Percentiles rank a stretch among this genome's conserved stretches.
These are phyloP conservation scores for Balearica regulorum DNA, from an alignment of 2,797 vertebrate species.

Conservation along the genomic window DNA sequence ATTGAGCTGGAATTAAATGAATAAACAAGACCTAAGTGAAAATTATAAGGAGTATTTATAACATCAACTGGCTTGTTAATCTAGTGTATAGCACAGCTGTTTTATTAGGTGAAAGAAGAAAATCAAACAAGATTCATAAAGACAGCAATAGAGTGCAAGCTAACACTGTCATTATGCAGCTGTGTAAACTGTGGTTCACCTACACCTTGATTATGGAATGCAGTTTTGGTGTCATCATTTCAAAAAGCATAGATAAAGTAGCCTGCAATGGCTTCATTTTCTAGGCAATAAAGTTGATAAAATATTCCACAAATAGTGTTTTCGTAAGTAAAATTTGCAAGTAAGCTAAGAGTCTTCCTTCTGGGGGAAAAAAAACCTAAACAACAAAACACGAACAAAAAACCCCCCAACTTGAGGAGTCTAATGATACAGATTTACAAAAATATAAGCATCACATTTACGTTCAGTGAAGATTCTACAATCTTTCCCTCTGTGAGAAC, in stretches of 20 bases:
- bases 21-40: not conserved
- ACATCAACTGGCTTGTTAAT: not conserved
- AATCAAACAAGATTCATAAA: not conserved
- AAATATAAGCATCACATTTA: not conserved
- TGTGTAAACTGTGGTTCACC: not conserved
- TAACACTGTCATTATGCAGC: not conserved
- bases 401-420: not conserved
- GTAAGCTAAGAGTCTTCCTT: not conserved
- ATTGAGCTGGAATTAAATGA: not conserved
- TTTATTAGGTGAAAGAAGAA: not conserved
- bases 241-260: not conserved
- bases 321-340: not conserved
- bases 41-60: not conserved
- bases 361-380: no score
- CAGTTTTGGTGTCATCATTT: not conserved
- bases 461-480: not conserved
- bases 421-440: not conserved
- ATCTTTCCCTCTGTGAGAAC: not conserved
- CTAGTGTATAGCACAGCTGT: not conserved
- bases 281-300: not conserved
- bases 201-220: not conserved
- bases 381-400: no score
- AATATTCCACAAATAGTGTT: not conserved
- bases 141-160: not conserved
- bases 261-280: not conserved